Base-by-base conservation (phyloP, 2,888 invertebrate species). In the Ariolimax columbianus region DNA sequence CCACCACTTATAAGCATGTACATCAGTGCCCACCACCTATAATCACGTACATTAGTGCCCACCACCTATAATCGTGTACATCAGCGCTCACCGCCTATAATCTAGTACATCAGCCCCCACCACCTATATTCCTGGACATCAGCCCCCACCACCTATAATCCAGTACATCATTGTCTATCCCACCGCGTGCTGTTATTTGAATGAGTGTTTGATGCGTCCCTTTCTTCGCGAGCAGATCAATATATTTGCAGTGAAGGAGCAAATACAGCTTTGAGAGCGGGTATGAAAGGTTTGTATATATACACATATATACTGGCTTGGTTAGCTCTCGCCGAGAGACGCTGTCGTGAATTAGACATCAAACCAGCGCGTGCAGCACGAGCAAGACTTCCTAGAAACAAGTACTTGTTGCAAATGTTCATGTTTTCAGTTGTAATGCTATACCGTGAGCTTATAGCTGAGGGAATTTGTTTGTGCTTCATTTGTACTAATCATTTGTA, bases 371-470 rank as follows among this genome's bases (percentile, higher is more conserved):
- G 68, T 68, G 68, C 68, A 68, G 36, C 36, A 38, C 77, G 7
- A 30, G 19, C 51, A 33, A 51, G 51, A 26, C 40, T 43, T 51
- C 47, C 47, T 30, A n/a, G 30, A n/a, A 51, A 33, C 30, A 77
- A 77, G 26, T 77, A 55, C 30, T 30, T 55, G 51, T 33, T 55
- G 30, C n/a, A 55, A 77, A 77, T 77, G 43, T 77, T 55, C 77
- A 51, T 55, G 77, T 51, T 77, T 77, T 30, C 43, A 55, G 17
- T 30, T 43, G 43, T 47, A 40, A 43, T 43, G 19, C 40, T 11
- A n/a, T 43, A n/a, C 9, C 38, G 36, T 19, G 36, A 68, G 23
- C 68, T 19, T 19, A 17, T 68, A 19, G 19, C 36, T 38, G 11
- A 17, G 38, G 36, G 38, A 68, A 38, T 17, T 17, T 36, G 23